Percentiles rank a stretch among this genome's conserved stretches.
phyloP scores from a whole-genome alignment of 2,888 invertebrate species.

The Philhelius pedissequus region DNA sequence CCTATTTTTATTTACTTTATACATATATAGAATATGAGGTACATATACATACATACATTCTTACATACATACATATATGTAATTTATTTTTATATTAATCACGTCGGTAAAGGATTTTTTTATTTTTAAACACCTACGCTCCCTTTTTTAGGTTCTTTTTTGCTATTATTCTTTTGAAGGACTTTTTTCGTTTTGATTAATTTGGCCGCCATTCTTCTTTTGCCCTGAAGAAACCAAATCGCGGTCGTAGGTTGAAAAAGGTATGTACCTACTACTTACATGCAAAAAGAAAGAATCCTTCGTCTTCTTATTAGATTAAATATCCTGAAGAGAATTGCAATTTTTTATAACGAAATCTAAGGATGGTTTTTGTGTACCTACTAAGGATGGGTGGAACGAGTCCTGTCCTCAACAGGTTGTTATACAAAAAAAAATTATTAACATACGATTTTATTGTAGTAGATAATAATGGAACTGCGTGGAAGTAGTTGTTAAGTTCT shows the following conservation, averaged over 20 bases:
- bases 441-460: not conserved
- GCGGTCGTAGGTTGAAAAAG: not conserved
- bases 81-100: not conserved
- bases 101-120: constrained; percentile 5
- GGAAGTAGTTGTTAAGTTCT: not conserved
- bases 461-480: not conserved
- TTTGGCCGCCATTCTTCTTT: not conserved
- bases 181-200: not conserved
- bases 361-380: not conserved
- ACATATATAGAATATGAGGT: too few species aligned
- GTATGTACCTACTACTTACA: too few species aligned
- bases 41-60: not conserved
- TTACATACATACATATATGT: not conserved
- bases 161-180: not conserved
- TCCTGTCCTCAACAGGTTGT: constrained; percentile 10
- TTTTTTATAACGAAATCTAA: not conserved
- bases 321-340: not conserved
- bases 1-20: too few species aligned
- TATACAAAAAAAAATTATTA: not conserved
- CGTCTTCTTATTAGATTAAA: constrained; percentile 25
- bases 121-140: not conserved
- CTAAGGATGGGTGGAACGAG: not conserved
- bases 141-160: not conserved
- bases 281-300: constrained; percentile 2
- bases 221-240: not conserved